Evolutionary conservation across 2,113 vertebrate species (phyloP).

Genomic region (Egretta garzetta): DNA sequence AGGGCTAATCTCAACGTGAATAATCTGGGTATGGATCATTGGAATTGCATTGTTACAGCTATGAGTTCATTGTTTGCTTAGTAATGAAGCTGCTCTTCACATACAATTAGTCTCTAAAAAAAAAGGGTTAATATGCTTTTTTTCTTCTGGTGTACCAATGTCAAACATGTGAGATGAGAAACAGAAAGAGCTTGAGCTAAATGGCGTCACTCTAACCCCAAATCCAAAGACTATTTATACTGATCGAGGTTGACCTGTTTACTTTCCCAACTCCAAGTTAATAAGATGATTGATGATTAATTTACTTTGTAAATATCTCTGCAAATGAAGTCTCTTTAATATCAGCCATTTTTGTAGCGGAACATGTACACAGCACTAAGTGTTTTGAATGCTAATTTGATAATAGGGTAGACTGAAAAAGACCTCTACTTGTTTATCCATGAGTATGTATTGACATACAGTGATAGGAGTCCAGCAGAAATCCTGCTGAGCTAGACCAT

Average conservation of each 20-base stretch:
- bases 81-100: constrained; percentile 4
- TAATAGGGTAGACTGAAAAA: not conserved
- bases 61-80: not conserved
- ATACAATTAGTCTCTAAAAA: constrained; percentile 1
- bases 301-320: constrained; percentile 56
- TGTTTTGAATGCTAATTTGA: not conserved
- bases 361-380: not conserved
- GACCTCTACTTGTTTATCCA: not conserved
- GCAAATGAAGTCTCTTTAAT: constrained; percentile 35
- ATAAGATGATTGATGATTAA: constrained; percentile 69
- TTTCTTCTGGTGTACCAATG: not conserved
- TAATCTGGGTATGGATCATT: not conserved
- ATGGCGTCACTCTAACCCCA: not conserved
- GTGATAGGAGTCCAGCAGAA: not conserved
- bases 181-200: not conserved
- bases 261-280: constrained; percentile 35
- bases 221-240: constrained; percentile 38
- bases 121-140: not conserved
- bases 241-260: constrained; percentile 54
- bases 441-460: not conserved
- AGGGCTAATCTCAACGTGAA: not conserved
- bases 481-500: not conserved
- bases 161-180: not conserved
- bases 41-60: not conserved
- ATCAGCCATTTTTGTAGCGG: constrained; percentile 18